Evolutionary conservation across 37 sponge, comb jelly and placozoan species (phyloP), one percentile per base, ranked within the genome.

Genomic region (Amphimedon queenslandica): DNA sequence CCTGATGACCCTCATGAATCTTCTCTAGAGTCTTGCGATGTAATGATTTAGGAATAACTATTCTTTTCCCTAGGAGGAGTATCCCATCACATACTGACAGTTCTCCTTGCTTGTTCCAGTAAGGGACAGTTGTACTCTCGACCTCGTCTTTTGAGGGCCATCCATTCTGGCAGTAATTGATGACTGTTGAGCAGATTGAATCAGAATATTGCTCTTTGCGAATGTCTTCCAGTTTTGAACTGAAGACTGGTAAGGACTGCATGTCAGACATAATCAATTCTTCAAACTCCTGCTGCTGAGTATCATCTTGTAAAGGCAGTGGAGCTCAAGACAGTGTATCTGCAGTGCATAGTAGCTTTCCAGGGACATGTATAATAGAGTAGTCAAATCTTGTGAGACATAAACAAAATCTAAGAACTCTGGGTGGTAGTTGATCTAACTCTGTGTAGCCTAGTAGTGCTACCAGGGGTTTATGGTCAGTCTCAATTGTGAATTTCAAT

Each of bases 1-100:
- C 74, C 57, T 56, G 74, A 32, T 73, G 74, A 57, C 61, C 74
- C 24, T 56, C 38, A 35, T 73, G 74, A 32, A 73, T 73, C 74
- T 73, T 73, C 34, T 57, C 37, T 32, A 73, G 10, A 8, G 74
- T 73, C 20, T 56, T 30, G 0, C 51, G 51, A 25, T 42, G 42
- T 23, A 71, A 32, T 32, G 55, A 40, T 18, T 1, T 42, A 23
- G 71, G 71, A 6, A 71, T 55, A 25, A 71, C 53, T 42, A 71
- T 71, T 20, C 71, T 51, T 6, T n/a, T 25, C 23, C 53, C 28
- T 27, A 24, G 51, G 32, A 71, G 51, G 55, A 80, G 55, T 2
- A 71, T 36, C 13, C 24, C 35, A 5, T 61, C 31, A 27, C 31
- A 21, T n/a, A 69, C 57, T 6, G 66, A 66, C 35, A 80, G 71